Percentiles rank a stretch among this genome's conserved stretches.
Evolutionary conservation across 2,888 invertebrate species (phyloP).

Genomic region (Metopia argyrocephala): DNA sequence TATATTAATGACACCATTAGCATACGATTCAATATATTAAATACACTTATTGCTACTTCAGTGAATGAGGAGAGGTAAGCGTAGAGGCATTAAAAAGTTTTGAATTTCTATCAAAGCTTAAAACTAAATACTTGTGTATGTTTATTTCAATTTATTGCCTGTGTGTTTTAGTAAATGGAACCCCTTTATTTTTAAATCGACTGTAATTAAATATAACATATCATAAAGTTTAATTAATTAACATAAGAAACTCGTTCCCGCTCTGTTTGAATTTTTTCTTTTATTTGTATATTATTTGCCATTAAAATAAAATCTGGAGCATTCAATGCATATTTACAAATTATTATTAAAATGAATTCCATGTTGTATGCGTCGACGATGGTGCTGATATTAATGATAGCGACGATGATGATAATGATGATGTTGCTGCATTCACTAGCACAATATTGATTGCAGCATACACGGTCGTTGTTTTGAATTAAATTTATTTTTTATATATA

Average conservation of each 20-base stretch:
- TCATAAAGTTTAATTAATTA: conserved; percentile 55
- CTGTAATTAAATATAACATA: conserved; percentile 27
- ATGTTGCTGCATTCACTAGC: neutral
- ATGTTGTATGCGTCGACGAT: neutral
- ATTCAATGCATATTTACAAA: neutral
- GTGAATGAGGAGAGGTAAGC: too few relatives aligned
- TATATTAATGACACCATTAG: neutral
- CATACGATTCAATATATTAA: conserved; percentile 6
- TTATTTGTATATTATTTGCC: neutral
- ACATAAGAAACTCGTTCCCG: conserved; percentile 24
- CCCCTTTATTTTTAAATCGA: conserved; percentile 39
- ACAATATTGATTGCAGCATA: neutral
- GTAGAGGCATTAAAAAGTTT: neutral
- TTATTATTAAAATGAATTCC: neutral
- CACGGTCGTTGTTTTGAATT: neutral
- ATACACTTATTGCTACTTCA: neutral
- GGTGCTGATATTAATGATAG: neutral
- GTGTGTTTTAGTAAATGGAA: neutral
- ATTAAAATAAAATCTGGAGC: conserved; percentile 14
- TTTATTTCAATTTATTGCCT: neutral
- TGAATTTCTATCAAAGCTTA: conserved; percentile 14
- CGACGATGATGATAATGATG: conserved; percentile 11
- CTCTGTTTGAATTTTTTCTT: conserved; percentile 7
- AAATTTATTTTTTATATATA: too few relatives aligned
- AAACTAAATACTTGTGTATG: neutral